Evolutionary conservation across 2,113 vertebrate species (phyloP).

Genomic region (Myotis yumanensis): DNA sequence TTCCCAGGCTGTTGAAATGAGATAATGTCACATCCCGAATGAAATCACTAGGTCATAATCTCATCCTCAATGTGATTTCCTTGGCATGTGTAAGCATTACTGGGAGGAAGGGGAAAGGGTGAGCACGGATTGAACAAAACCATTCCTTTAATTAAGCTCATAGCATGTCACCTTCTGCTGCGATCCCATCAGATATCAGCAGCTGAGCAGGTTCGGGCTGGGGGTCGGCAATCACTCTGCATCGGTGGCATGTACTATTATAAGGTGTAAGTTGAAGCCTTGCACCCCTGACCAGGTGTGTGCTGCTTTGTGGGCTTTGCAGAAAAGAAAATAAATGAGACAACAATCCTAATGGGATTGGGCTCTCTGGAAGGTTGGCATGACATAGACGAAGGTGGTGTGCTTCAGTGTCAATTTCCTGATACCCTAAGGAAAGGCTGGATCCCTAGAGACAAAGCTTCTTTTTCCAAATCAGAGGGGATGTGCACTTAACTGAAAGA

Average conservation of each 20-base stretch:
- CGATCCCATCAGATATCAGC: conserved; percentile 50
- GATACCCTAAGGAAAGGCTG: neutral
- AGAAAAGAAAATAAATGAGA: neutral
- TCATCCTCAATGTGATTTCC: conserved; percentile 69
- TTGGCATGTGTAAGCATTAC: conserved; percentile 36
- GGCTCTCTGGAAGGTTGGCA: neutral
- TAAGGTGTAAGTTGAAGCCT: neutral
- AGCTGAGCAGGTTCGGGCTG: neutral
- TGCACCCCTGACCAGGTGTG: neutral
- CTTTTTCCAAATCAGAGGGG: neutral
- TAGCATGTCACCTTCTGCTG: conserved; percentile 52
- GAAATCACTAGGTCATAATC: conserved; percentile 51
- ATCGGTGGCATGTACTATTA: neutral
- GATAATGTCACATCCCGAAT: conserved; percentile 68
- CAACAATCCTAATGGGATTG: neutral
- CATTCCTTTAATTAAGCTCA: conserved; percentile 69
- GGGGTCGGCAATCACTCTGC: conserved; percentile 14
- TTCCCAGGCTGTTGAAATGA: conserved; percentile 69
- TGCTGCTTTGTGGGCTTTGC: neutral
- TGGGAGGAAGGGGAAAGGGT: conserved; percentile 45
- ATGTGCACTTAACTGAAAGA: neutral
- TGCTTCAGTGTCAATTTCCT: neutral
- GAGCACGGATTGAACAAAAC: conserved; percentile 52
- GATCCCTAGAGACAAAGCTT: neutral
- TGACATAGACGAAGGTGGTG: neutral